Evolutionary conservation across 1,140 invertebrate genomes (phyloP), one percentile per base, ranked within the genome.

Genomic region (Thaumatotibia leucotreta): DNA sequence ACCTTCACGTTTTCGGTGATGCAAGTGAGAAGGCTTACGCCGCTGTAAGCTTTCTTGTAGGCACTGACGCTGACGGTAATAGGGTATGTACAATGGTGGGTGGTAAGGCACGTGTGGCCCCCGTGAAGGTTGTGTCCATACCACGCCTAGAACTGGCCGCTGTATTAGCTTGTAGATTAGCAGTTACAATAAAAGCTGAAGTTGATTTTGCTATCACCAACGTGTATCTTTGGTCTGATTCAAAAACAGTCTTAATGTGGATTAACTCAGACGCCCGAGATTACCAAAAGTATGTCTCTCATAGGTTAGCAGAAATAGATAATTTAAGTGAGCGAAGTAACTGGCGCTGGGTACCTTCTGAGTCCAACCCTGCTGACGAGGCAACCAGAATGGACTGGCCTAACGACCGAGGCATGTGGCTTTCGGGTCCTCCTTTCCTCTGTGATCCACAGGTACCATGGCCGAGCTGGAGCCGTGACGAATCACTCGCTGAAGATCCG

Each of bases 71-170:
- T 9, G 29, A 52, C 29, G 50, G 64, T 8, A 8, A 23, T 4
- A 20, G 14, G 23, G 14, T 31, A n/a, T 24, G 32, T 20, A 20
- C 65, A 0, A 10, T 66, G 14, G 32, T 66, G 14, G 63, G n/a
- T 2, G 35, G 58, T 2, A 66, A 31, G 79, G 29, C 62, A 1
- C 61, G 72, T 9, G 79, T 85, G 0, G 73, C 75, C 0, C 78
- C 75, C 0, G 8, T 76, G 8, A 82, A 78, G 69, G 45, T 63
- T 0, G 11, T 70, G 0, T 67, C 82, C 0, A 77, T 86, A 8
- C 82, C 81, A 0, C 66, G 79, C n/a, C 11, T 83, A 6, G 84
- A 85, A 61, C 54, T 87, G 4, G 80, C 77, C 0, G 77, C 79
- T 0, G 20, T 80, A 0, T 22, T 86, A 10, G 78, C 65, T 0